A percentile compares a stretch with the other conserved stretches of the same genome.
Evolutionary conservation across 2,888 invertebrate species (phyloP).

Genomic region (Aleiodes testaceus): DNA sequence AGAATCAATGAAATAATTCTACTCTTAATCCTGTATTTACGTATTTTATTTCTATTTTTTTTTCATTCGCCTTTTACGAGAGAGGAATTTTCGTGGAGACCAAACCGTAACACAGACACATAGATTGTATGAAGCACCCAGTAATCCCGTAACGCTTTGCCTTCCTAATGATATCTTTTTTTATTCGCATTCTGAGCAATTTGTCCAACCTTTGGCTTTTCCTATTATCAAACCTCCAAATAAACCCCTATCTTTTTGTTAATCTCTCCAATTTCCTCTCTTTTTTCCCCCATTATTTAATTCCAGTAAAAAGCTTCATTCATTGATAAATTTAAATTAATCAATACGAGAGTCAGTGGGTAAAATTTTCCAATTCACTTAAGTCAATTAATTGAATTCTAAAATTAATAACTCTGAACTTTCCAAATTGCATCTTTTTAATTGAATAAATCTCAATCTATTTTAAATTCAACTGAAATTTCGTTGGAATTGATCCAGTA

Average conservation of each 20-base stretch:
- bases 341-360: too few relatives aligned
- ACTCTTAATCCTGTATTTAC: slow-evolving; percentile 28
- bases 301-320: not conserved
- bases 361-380: too few relatives aligned
- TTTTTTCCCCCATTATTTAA: not conserved
- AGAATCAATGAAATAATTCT: slow-evolving; percentile 30
- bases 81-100: slow-evolving; percentile 8
- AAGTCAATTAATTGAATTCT: too few relatives aligned
- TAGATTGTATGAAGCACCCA: slow-evolving; percentile 38
- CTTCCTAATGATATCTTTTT: slow-evolving; percentile 48
- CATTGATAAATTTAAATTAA: too few relatives aligned
- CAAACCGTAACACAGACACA: not conserved
- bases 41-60: slow-evolving; percentile 35
- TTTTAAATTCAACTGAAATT: not conserved
- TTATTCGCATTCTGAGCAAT: slow-evolving; percentile 36
- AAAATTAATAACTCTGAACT: too few relatives aligned
- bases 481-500: slow-evolving; percentile 2
- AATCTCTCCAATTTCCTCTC: not conserved
- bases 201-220: slow-evolving; percentile 20
- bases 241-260: not conserved
- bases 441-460: too few relatives aligned
- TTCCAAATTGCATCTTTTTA: too few relatives aligned
- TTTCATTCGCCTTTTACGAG: not conserved
- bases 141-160: slow-evolving; percentile 50
- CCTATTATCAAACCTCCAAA: slow-evolving; percentile 19